Conservation (phyloP, 2,888 invertebrate genomes). For the Caradrina clavipalpis region DNA sequence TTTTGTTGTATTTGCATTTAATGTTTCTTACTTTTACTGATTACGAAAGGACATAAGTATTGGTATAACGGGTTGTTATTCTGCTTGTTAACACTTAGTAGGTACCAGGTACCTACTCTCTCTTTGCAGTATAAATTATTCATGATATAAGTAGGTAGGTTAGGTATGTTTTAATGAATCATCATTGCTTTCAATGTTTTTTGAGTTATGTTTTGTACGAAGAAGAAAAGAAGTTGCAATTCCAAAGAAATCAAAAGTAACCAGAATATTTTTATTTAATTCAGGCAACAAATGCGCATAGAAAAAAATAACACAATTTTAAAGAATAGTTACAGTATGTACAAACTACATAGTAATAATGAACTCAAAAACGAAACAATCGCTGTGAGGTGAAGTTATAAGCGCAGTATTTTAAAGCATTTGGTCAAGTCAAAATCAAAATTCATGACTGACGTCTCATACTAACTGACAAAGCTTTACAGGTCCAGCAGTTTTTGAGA, state of each 20-base stretch:
- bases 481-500: too few relatives aligned
- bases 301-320: too few relatives aligned
- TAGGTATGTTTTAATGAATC: conserved; percentile 22
- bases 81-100: conserved; percentile 27
- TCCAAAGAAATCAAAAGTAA: not conserved
- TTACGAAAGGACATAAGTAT: conserved; percentile 53
- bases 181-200: conserved; percentile 13
- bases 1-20: conserved; percentile 40
- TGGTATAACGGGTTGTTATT: conserved; percentile 29
- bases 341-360: too few relatives aligned
- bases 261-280: not conserved
- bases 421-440: too few relatives aligned
- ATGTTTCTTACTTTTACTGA: conserved; percentile 52
- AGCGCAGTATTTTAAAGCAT: too few relatives aligned
- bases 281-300: too few relatives aligned
- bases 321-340: too few relatives aligned
- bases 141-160: conserved; percentile 7
- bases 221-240: not conserved
- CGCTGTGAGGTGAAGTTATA: too few relatives aligned
- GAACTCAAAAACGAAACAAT: too few relatives aligned
- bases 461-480: too few relatives aligned
- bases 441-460: too few relatives aligned
- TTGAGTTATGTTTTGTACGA: not conserved
- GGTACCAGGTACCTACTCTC: conserved; percentile 30
- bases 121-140: conserved; percentile 35